phyloP scores from a whole-genome alignment of 2,113 vertebrate genomes.

The Centropus bengalensis region DNA sequence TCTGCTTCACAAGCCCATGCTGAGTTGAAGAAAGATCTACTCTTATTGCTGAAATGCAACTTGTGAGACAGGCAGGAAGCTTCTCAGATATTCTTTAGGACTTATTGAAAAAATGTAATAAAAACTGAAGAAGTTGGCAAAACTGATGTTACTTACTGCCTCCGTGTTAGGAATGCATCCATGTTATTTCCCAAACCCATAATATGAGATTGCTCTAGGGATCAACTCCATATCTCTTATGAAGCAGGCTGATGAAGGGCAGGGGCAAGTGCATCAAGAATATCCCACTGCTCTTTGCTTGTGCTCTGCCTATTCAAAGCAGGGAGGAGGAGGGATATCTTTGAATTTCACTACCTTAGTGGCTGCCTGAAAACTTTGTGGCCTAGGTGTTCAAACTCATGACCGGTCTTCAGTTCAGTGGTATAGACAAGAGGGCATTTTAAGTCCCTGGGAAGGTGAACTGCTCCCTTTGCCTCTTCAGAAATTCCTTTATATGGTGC shows the following conservation, averaged over 20 bases:
- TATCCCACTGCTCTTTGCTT: background rate
- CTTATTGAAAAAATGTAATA: background rate
- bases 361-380: background rate
- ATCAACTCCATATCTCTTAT: accelerated
- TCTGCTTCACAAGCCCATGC: background rate
- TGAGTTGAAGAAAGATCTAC: background rate
- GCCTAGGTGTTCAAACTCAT: background rate
- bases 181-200: background rate
- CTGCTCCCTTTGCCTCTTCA: background rate
- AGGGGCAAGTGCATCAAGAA: background rate
- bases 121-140: background rate
- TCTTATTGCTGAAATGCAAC: background rate
- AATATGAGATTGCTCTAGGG: background rate
- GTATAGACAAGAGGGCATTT: background rate
- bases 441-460: background rate
- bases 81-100: background rate
- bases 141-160: background rate
- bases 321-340: background rate
- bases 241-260: background rate
- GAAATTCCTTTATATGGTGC: background rate
- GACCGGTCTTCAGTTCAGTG: background rate
- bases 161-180: background rate
- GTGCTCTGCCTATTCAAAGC: background rate
- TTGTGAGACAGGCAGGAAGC: background rate
- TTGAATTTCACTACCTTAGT: background rate